Conservation (phyloP, 2,888 invertebrate genomes). For the Belgica antarctica region DNA sequence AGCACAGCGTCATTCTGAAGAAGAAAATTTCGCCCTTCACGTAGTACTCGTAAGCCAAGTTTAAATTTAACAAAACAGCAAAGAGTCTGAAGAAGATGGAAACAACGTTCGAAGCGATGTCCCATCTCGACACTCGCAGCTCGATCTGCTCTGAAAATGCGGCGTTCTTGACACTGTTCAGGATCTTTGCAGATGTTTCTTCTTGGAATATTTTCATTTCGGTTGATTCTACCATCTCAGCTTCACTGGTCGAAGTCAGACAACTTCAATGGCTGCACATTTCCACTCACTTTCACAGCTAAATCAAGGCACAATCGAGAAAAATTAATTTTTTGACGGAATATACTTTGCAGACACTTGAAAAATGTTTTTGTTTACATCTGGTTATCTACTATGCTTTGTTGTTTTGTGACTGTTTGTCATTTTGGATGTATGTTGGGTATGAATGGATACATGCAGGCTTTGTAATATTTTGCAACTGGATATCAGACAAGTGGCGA, state of each 20-base stretch:
- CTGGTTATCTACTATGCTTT: no score
- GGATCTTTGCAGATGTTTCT: constrained; percentile 23
- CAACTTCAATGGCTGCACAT: not conserved
- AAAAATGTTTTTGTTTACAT: no score
- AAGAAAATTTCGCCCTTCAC: constrained; percentile 48
- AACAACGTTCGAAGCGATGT: constrained; percentile 48
- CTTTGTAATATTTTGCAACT: no score
- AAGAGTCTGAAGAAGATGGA: constrained; percentile 49
- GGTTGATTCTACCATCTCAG: constrained; percentile 22
- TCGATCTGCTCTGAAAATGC: constrained; percentile 37
- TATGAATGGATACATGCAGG: no score
- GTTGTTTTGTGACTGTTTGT: no score
- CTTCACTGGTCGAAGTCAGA: no score
- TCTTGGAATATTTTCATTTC: constrained; percentile 37
- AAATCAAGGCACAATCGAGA: constrained; percentile 1
- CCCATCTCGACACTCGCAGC: constrained; percentile 46
- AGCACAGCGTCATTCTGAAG: constrained; percentile 50
- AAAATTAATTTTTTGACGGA: no score
- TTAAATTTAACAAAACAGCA: constrained; percentile 48
- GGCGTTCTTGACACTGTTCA: constrained; percentile 7
- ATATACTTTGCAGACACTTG: no score
- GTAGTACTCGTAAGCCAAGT: constrained; percentile 49
- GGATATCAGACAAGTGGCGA: no score
- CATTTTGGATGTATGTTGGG: no score
- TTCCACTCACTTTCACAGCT: not conserved